Evolutionary conservation across 2,113 vertebrate genomes (phyloP).

Genomic region (Charina bottae): DNA sequence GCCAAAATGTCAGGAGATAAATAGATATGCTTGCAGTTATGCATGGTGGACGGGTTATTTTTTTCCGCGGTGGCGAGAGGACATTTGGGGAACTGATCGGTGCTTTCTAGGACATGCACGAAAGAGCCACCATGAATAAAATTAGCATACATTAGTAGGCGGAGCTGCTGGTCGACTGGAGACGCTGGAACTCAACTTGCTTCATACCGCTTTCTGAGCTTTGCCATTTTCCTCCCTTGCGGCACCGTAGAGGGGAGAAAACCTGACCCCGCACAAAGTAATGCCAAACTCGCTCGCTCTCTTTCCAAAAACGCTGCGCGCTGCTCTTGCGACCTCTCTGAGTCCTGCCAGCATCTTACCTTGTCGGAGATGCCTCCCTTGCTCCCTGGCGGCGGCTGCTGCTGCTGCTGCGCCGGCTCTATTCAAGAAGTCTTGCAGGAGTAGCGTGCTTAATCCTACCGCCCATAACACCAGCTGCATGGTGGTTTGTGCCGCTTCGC

Average conservation of each 20-base stretch:
- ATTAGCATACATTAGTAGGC: conserved; percentile 13
- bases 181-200: not conserved
- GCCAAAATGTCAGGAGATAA: not conserved
- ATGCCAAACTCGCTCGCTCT: not conserved
- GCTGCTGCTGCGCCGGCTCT: conserved; percentile 70
- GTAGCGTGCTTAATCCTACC: conserved; percentile 83
- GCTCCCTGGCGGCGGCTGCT: conserved; percentile 68
- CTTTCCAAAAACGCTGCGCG: not conserved
- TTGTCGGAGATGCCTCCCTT: conserved; percentile 82
- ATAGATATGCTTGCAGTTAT: not conserved
- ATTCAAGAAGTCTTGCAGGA: conserved; percentile 79
- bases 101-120: not conserved
- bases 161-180: not conserved
- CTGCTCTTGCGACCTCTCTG: not conserved
- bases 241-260: not conserved
- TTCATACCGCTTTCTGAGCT: not conserved
- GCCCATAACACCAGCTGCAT: conserved; percentile 95
- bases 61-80: not conserved
- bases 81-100: not conserved
- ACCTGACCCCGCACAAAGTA: not conserved
- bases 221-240: not conserved
- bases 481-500: conserved; percentile 80
- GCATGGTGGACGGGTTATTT: not conserved
- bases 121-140: not conserved
- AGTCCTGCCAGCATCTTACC: conserved; percentile 77